Evolutionary conservation across 2,888 invertebrate species (phyloP).

Genomic region (Rotaria magnacalcarata): DNA sequence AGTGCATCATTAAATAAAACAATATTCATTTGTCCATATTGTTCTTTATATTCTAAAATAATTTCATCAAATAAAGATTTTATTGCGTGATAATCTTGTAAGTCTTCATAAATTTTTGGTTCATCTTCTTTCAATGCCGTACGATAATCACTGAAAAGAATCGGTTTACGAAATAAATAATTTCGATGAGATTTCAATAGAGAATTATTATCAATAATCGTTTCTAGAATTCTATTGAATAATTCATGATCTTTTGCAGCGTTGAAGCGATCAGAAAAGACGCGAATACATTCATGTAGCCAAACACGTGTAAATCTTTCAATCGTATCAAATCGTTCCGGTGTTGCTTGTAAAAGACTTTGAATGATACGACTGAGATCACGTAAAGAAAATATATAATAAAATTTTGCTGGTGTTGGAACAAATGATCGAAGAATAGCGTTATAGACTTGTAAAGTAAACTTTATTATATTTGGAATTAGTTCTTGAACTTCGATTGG

Average conservation of each 20-base stretch:
- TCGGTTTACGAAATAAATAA: conserved; percentile 73
- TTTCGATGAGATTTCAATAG: conserved; percentile 61
- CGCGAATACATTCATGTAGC: conserved; percentile 81
- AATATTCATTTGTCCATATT: conserved; percentile 69
- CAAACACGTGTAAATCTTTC: conserved; percentile 76
- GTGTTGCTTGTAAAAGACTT: conserved; percentile 73
- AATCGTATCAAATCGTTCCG: conserved; percentile 67
- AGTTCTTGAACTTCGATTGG: conserved; percentile 67
- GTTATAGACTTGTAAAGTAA: conserved; percentile 76
- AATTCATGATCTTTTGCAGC: conserved; percentile 61
- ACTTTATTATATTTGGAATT: conserved; percentile 69
- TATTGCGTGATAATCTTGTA: conserved; percentile 82
- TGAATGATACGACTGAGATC: conserved; percentile 79
- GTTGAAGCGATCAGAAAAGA: conserved; percentile 80
- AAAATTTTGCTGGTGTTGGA: conserved; percentile 85
- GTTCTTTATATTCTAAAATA: conserved; percentile 77
- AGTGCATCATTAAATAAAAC: conserved; percentile 85
- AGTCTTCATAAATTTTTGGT: conserved; percentile 77
- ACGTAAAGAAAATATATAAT: conserved; percentile 86
- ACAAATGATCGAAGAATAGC: conserved; percentile 72
- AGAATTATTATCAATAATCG: conserved; percentile 34
- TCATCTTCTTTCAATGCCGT: conserved; percentile 77
- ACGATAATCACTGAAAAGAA: conserved; percentile 81
- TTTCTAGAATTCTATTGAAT: conserved; percentile 35
- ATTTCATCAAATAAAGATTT: conserved; percentile 82